These are phyloP conservation scores for Nephila pilipes DNA, from an alignment of 1,140 invertebrate genomes.

Conservation along the genomic window DNA sequence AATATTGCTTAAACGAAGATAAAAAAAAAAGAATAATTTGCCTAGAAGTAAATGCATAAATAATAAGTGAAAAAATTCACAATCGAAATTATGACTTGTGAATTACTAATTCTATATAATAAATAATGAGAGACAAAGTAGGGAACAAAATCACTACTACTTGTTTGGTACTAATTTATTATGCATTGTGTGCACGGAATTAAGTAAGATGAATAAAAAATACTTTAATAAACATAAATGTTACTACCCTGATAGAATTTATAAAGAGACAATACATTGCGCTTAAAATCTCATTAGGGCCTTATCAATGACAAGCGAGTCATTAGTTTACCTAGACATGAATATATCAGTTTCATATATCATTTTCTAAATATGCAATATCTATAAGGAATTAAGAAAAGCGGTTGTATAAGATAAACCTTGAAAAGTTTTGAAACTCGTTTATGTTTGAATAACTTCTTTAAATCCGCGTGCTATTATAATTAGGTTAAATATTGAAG, in stretches of 20 bases:
- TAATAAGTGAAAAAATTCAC: too few relatives aligned
- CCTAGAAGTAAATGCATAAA: too few relatives aligned
- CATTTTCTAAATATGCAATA: background rate
- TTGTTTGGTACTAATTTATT: background rate
- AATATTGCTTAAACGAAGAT: too few relatives aligned
- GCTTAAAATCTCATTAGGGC: slow-evolving; percentile 6
- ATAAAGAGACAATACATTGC: background rate
- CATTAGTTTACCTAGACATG: background rate
- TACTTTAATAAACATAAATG: background rate
- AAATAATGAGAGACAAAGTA: background rate
- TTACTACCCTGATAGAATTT: background rate
- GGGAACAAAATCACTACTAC: background rate
- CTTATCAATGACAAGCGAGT: background rate
- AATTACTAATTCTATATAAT: background rate
- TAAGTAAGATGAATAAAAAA: background rate
- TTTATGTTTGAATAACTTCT: too few relatives aligned
- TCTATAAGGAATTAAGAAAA: background rate
- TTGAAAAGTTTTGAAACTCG: too few relatives aligned
- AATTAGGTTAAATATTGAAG: too few relatives aligned
- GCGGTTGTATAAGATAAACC: too few relatives aligned
- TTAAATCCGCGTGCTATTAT: too few relatives aligned
- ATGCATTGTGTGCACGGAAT: background rate
- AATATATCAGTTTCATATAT: background rate
- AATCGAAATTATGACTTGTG: too few relatives aligned
- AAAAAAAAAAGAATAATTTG: too few relatives aligned